Percentiles rank a stretch among this genome's conserved stretches.
These are phyloP conservation scores for Calcarius ornatus DNA, from an alignment of 2,113 vertebrate species.

Conservation along the genomic window DNA sequence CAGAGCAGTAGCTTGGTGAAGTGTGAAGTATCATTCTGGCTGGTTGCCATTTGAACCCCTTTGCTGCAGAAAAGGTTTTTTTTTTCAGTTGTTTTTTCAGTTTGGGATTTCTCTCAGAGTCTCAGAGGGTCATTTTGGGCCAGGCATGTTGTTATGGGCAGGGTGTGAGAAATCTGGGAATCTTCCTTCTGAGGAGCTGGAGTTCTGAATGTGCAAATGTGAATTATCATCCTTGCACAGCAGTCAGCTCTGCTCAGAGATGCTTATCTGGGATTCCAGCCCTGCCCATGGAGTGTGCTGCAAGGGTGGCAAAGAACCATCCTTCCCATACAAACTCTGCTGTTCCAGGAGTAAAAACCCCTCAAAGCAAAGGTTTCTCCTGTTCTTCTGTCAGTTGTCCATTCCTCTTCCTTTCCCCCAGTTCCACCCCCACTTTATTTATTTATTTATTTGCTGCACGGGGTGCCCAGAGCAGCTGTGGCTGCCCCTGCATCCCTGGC, in stretches of 20 bases:
- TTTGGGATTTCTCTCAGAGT: neutral
- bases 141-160: neutral
- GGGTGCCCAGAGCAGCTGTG: neutral
- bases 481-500: neutral
- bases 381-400: neutral
- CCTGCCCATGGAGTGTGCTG: accelerated
- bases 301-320: neutral
- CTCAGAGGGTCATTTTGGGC: neutral
- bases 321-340: neutral
- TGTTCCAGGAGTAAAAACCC: neutral
- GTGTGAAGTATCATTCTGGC: neutral
- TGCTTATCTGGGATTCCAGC: neutral
- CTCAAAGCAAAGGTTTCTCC: neutral
- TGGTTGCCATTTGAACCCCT: neutral
- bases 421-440: accelerated
- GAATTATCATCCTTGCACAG: neutral
- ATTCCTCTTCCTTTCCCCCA: neutral
- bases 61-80: neutral
- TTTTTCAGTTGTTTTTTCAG: neutral
- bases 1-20: neutral
- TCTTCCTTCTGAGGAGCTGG: neutral
- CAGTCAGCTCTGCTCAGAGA: neutral
- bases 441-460: neutral
- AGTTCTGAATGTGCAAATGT: neutral
- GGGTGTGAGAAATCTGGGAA: neutral